Evolutionary conservation across 2,888 invertebrate species (phyloP).

Genomic region (Sarcophaga subvicina): DNA sequence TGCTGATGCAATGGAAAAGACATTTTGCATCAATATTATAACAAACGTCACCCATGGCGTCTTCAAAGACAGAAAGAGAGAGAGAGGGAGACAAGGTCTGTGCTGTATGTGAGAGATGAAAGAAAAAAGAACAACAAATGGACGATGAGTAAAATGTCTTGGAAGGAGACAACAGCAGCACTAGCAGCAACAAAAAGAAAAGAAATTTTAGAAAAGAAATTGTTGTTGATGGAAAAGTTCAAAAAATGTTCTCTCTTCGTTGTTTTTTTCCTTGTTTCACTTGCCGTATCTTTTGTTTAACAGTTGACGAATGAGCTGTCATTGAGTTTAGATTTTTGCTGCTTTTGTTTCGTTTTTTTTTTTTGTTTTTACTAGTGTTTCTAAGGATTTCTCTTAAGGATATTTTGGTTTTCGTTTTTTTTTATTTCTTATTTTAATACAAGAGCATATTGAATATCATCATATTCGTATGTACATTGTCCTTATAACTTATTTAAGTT

Average conservation of each 20-base stretch:
- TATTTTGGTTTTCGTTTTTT: not conserved
- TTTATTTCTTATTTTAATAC: slow-evolving; percentile 17
- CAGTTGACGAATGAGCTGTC: slow-evolving; percentile 75
- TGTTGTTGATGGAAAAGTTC: slow-evolving; percentile 68
- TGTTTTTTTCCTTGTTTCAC: slow-evolving; percentile 22
- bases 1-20: slow-evolving; percentile 64
- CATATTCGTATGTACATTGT: not conserved
- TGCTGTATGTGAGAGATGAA: slow-evolving; percentile 37
- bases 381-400: not conserved
- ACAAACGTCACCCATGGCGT: slow-evolving; percentile 70
- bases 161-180: slow-evolving; percentile 53
- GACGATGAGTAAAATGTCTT: slow-evolving; percentile 54
- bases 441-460: slow-evolving; percentile 13
- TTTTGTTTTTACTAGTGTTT: not conserved
- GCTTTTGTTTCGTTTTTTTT: not conserved
- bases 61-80: slow-evolving; percentile 35
- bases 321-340: slow-evolving; percentile 56
- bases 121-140: slow-evolving; percentile 40
- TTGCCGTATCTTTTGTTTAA: slow-evolving; percentile 60
- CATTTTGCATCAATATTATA: slow-evolving; percentile 69
- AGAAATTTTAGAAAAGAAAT: slow-evolving; percentile 13
- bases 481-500: slow-evolving; percentile 16
- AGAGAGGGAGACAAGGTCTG: not conserved
- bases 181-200: not conserved
- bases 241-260: slow-evolving; percentile 10